These are phyloP conservation scores for Melanostoma mellinum DNA, from an alignment of 2,888 invertebrate species.

Conservation along the genomic window DNA sequence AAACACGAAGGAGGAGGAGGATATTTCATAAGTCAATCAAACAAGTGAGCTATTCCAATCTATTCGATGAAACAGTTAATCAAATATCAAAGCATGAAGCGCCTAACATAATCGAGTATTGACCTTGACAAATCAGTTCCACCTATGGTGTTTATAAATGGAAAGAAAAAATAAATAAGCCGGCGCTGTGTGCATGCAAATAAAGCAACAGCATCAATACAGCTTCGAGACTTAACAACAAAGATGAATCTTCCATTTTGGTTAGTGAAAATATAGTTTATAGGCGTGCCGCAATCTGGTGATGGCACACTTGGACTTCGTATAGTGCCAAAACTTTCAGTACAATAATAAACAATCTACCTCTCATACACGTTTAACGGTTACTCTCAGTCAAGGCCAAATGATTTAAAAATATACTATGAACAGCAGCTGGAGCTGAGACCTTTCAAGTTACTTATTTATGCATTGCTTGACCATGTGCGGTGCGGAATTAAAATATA, in stretches of 20 bases:
- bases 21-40: slow-evolving; percentile 42
- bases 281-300: slow-evolving; percentile 21
- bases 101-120: slow-evolving; percentile 65
- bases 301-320: slow-evolving; percentile 29
- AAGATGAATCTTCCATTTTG: slow-evolving; percentile 39
- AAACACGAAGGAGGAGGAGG: slow-evolving; percentile 17
- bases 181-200: neutral
- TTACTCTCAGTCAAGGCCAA: slow-evolving; percentile 57
- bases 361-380: slow-evolving; percentile 18
- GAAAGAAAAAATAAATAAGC: slow-evolving; percentile 39
- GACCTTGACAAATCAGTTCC: slow-evolving; percentile 69
- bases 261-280: neutral
- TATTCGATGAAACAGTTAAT: slow-evolving; percentile 47
- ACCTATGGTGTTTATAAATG: slow-evolving; percentile 45
- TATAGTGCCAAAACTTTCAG: slow-evolving; percentile 40
- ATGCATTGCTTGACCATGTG: slow-evolving; percentile 23
- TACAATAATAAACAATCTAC: slow-evolving; percentile 38
- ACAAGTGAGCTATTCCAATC: slow-evolving; percentile 11
- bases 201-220: neutral
- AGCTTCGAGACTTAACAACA: slow-evolving; percentile 20
- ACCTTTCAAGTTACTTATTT: slow-evolving; percentile 9
- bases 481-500: slow-evolving; percentile 30
- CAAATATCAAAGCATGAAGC: slow-evolving; percentile 64
- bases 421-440: slow-evolving; percentile 33
- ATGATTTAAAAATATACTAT: slow-evolving; percentile 51